phyloP scores from a whole-genome alignment of 2,888 invertebrate species.

The Microchrysa polita region DNA sequence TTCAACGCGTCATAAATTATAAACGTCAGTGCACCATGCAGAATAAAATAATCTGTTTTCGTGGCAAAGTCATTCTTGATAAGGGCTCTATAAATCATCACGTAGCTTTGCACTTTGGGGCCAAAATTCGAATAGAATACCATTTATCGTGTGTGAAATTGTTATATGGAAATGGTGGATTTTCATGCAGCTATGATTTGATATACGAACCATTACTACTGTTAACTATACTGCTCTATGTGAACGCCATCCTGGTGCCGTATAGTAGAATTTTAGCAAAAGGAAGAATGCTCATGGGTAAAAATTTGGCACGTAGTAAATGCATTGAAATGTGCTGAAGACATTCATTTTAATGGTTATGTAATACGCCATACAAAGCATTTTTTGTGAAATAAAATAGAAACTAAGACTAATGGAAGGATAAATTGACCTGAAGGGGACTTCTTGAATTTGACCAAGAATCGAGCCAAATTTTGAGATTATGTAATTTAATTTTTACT shows the following conservation, averaged over 20 bases:
- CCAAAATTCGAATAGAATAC: conserved; percentile 15
- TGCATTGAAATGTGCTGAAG: conserved; percentile 3
- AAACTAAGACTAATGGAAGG: too few species aligned
- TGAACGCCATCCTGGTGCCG: not conserved
- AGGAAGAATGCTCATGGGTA: not conserved
- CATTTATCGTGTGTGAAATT: conserved; percentile 2
- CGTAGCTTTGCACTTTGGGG: conserved; percentile 4
- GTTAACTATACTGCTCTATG: conserved; percentile 1
- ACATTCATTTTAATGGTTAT: not conserved
- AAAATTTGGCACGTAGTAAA: not conserved
- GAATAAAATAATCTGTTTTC: conserved; percentile 41
- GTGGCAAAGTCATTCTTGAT: conserved; percentile 23
- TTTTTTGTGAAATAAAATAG: too few species aligned
- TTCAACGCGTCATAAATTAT: conserved; percentile 36
- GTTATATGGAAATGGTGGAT: not conserved
- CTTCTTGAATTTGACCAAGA: too few species aligned
- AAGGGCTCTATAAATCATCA: conserved; percentile 37
- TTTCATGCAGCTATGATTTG: conserved; percentile 7
- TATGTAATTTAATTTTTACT: too few species aligned
- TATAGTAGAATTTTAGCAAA: not conserved
- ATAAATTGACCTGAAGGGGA: too few species aligned
- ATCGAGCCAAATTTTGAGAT: too few species aligned
- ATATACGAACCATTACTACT: conserved; percentile 25
- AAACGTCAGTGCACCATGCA: conserved; percentile 1
- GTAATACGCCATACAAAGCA: too few species aligned